Conservation (phyloP, 2,113 vertebrate species). For the Rhabdornis inornatus region DNA sequence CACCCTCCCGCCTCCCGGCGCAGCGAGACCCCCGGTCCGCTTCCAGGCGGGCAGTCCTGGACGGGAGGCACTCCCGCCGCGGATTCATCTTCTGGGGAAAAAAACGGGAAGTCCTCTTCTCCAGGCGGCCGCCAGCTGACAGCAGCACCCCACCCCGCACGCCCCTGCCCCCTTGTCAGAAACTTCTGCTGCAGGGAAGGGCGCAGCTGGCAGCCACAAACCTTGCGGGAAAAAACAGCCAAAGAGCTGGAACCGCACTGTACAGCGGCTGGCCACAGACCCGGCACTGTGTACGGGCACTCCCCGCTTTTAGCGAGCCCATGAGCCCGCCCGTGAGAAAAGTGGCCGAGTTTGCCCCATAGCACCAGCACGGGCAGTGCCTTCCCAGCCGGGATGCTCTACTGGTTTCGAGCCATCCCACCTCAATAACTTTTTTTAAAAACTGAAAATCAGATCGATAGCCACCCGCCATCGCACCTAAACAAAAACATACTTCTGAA, state of each 20-base stretch:
- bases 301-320: background rate
- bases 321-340: background rate
- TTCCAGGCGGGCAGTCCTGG: background rate
- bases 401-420: background rate
- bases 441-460: background rate
- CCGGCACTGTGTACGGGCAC: fast-evolving
- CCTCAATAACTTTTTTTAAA: background rate
- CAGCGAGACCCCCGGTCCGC: background rate
- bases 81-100: background rate
- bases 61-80: background rate
- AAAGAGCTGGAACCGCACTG: background rate
- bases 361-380: fast-evolving
- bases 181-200: background rate
- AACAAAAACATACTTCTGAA: background rate
- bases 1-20: background rate
- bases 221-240: background rate
- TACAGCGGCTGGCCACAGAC: background rate
- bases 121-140: background rate
- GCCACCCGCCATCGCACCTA: background rate
- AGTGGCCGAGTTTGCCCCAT: fast-evolving
- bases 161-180: background rate
- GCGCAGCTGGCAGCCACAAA: fast-evolving
- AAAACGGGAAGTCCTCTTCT: background rate
- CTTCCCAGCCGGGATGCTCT: background rate
- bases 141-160: background rate